Evolutionary conservation across 2,888 invertebrate species (phyloP).

Genomic region (Caenorhabditis panamensis): DNA sequence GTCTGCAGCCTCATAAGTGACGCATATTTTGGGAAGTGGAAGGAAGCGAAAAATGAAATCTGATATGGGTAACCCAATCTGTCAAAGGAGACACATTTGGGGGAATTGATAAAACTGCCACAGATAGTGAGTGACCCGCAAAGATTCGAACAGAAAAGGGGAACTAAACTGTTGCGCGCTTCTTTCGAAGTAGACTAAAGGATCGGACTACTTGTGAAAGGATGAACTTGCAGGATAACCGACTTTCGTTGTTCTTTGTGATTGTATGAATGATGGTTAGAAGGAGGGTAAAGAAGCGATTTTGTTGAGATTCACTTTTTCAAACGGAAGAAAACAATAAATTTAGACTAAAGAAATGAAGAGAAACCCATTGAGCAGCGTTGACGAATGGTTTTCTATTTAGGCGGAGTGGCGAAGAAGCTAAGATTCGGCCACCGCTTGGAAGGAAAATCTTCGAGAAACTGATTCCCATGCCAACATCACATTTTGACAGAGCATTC

Average conservation of each 20-base stretch:
- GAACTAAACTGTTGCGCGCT: conserved; percentile 49
- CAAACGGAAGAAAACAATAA: conserved; percentile 32
- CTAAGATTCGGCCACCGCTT: no score
- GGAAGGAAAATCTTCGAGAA: conserved; percentile 5
- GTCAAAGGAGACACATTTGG: conserved; percentile 48
- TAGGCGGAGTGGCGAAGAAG: conserved; percentile 30
- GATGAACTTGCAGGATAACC: conserved; percentile 1
- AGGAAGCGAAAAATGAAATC: conserved; percentile 30
- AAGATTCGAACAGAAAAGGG: conserved; percentile 42
- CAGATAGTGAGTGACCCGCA: conserved; percentile 51
- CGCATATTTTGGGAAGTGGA: conserved; percentile 22
- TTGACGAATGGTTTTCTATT: conserved; percentile 50
- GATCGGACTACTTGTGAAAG: conserved; percentile 16
- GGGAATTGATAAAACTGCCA: conserved; percentile 52
- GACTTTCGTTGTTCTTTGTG: background rate
- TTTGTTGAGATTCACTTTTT: no score
- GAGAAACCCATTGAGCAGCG: conserved; percentile 36
- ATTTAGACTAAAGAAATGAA: conserved; percentile 39
- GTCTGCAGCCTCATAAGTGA: conserved; percentile 25
- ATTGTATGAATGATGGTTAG: no score
- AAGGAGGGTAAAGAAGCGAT: no score
- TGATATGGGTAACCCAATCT: conserved; percentile 46
- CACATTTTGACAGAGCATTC: conserved; percentile 41
- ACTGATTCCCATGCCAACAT: conserved; percentile 58
- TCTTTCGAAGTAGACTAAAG: conserved; percentile 34